Base-by-base conservation (phyloP, 2,888 invertebrate species). In the Bhutanitis thaidina region DNA sequence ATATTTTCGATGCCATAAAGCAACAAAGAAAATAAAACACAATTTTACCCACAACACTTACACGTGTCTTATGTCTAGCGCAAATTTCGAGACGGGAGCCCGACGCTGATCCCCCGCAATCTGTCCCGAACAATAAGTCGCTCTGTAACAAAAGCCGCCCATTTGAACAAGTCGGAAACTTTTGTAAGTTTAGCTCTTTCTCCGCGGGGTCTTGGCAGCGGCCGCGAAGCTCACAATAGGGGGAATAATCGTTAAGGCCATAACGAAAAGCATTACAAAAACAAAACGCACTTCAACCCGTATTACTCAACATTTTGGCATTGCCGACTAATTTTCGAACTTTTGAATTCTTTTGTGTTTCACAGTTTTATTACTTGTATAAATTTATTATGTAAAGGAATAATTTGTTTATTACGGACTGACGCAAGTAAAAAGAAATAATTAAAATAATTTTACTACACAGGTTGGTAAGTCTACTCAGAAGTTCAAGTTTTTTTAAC, bases 51-150 rank as follows among this genome's bases (percentile, higher is more conserved):
- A 40, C 50, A 51, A 45, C 50, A 51, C 45, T 51, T 45, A 51
- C 50, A 51, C 45, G 61, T 73, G 73, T 69, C 69, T 71, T 56
- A 56, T 66, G 63, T 74, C 68, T 67, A 55, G 70, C 61, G 65
- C 60, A 67, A 77, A 72, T 73, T 75, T 36, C 67, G 67, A 60
- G 74, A 74, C 65, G 70, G 71, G 62, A 68, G 62, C 74, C 67
- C 74, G 63, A 65, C 64, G 77, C 77, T 81, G 85, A 84, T 86
- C 87, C 85, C 71, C 69, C 65, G 78, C 88, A 87, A 89, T 88
- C 88, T 88, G 86, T 87, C 84, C 79, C 78, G 82, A 87, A 89
- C 88, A 89, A 88, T 88, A 89, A 86, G 87, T 88, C 83, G 78
- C 75, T 79, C 77, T 77, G 79, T 76, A 83, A 89, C 88, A 89